Evolutionary conservation across 2,888 invertebrate species (phyloP).

Genomic region (Polyommatus iphigenia): DNA sequence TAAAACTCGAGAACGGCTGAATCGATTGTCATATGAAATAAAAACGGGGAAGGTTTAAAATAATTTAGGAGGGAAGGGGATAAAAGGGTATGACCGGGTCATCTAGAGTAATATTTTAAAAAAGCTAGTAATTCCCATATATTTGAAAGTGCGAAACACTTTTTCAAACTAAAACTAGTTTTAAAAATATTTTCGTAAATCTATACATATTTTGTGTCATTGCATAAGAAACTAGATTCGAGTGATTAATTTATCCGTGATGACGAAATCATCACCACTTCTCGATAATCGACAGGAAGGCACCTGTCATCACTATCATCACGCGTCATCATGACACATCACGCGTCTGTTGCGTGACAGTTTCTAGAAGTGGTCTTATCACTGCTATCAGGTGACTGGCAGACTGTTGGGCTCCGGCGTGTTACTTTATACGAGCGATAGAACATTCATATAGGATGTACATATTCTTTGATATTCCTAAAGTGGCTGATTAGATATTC

Average conservation of each 20-base stretch:
- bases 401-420: neutral
- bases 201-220: neutral
- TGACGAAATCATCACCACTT: neutral
- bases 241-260: neutral
- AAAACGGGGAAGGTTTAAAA: too few relatives aligned
- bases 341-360: neutral
- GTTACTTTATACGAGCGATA: neutral
- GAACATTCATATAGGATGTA: too few relatives aligned
- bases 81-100: too few relatives aligned
- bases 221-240: neutral
- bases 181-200: neutral
- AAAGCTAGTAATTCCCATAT: too few relatives aligned
- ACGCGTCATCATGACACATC: neutral
- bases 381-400: neutral
- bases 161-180: neutral
- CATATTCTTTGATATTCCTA: neutral
- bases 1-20: too few relatives aligned
- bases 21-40: too few relatives aligned
- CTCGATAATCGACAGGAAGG: neutral
- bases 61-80: too few relatives aligned
- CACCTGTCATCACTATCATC: neutral
- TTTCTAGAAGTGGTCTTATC: conserved; percentile 5
- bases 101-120: too few relatives aligned
- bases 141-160: neutral
- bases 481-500: neutral